These are phyloP conservation scores for Oncorhynchus clarkii DNA, from an alignment of 2,113 vertebrate species.

Conservation along the genomic window DNA sequence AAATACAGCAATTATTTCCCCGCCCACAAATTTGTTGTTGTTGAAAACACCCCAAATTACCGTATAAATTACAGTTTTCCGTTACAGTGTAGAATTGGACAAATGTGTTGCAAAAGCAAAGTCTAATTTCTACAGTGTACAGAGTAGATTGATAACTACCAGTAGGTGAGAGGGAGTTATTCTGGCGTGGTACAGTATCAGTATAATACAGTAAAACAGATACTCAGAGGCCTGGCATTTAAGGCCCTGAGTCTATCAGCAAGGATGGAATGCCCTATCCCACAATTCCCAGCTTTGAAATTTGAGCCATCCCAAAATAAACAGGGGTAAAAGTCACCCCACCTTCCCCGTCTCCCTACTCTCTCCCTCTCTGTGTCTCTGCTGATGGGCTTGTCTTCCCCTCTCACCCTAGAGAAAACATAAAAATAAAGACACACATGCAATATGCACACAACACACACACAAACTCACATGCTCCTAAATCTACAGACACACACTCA, in stretches of 20 bases:
- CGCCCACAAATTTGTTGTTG: too few species aligned
- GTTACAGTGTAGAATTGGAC: not conserved
- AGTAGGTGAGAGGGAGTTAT: not conserved
- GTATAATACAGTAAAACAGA: not conserved
- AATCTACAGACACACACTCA: not conserved
- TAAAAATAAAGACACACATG: slow-evolving; percentile 15
- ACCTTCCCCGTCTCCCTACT: slow-evolving; percentile 15
- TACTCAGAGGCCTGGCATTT: not conserved
- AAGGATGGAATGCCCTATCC: slow-evolving; percentile 34
- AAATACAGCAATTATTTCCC: too few species aligned
- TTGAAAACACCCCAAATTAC: too few species aligned
- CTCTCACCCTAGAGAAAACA: not conserved
- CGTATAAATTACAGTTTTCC: too few species aligned
- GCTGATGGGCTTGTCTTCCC: not conserved
- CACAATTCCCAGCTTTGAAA: slow-evolving; percentile 59
- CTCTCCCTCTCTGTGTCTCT: slow-evolving; percentile 2
- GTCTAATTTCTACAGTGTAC: not conserved
- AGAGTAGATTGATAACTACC: not conserved
- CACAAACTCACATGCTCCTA: not conserved
- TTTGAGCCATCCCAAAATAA: slow-evolving; percentile 67
- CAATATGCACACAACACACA: not conserved
- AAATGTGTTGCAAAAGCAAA: not conserved
- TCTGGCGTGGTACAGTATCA: not conserved
- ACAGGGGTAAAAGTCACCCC: slow-evolving; percentile 47
- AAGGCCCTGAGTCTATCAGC: slow-evolving; percentile 21